Percentiles rank a stretch among this genome's conserved stretches.
These are phyloP conservation scores for Acipenser ruthenus DNA, from an alignment of 2,797 vertebrate species.

Conservation along the genomic window DNA sequence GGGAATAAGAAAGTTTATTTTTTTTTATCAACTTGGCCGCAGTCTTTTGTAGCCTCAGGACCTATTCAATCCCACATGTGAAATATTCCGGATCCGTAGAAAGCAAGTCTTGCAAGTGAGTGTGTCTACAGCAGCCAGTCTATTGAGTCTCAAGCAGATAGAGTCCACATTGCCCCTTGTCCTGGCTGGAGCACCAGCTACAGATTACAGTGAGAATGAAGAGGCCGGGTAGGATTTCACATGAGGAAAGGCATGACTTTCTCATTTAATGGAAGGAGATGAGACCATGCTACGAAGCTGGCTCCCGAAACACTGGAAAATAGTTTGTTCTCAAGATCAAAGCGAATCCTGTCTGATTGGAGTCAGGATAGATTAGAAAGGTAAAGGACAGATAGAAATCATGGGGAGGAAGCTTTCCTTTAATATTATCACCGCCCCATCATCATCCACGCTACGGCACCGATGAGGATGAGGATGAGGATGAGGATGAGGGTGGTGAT, in stretches of 20 bases:
- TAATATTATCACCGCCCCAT: constrained; percentile 77
- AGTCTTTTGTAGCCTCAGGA: too few species aligned
- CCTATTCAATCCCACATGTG: too few species aligned
- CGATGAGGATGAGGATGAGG: constrained; percentile 37
- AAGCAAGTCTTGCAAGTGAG: too few species aligned
- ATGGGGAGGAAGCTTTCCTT: constrained; percentile 69
- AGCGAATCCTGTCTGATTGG: constrained; percentile 69
- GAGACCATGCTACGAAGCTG: neutral
- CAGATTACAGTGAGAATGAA: neutral
- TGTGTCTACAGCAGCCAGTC: too few species aligned
- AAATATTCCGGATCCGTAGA: too few species aligned
- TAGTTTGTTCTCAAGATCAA: constrained; percentile 70
- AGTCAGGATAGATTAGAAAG: constrained; percentile 75
- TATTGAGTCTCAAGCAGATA: too few species aligned
- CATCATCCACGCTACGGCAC: constrained; percentile 34
- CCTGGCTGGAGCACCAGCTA: too few species aligned
- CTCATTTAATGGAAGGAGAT: constrained; percentile 5
- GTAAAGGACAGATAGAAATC: constrained; percentile 63
- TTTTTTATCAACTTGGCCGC: too few species aligned
- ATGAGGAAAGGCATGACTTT: constrained; percentile 1
- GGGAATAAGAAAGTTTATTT: too few species aligned
- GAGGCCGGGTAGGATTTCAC: neutral
- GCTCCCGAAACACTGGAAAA: constrained; percentile 45
- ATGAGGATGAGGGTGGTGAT: constrained; percentile 28
- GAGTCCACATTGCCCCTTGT: too few species aligned